Conservation (phyloP, 2,113 vertebrate species). For the Indicator maculatus region DNA sequence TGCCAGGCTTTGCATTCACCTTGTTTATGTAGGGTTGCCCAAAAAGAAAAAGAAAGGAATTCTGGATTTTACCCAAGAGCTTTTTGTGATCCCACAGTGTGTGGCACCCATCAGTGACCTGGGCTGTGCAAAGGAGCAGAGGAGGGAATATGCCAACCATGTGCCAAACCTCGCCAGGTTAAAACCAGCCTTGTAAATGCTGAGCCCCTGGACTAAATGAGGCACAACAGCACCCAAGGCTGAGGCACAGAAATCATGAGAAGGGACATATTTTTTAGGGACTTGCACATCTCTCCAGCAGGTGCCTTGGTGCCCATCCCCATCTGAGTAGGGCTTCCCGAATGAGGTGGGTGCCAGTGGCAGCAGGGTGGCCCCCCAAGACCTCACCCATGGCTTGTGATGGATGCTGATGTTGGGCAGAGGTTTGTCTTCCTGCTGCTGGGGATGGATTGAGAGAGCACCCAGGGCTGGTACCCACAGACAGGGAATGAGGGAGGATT, state of each 20-base stretch:
- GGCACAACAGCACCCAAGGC: fast-evolving
- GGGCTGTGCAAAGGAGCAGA: background rate
- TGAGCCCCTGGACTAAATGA: fast-evolving
- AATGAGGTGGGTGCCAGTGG: fast-evolving
- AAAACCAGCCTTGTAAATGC: background rate
- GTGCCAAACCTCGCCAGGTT: background rate
- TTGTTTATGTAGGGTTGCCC: background rate
- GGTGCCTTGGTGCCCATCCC: background rate
- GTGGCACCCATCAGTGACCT: background rate
- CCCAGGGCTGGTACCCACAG: background rate
- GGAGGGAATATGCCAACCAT: background rate
- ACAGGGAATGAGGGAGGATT: slow-evolving; percentile 53
- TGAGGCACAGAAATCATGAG: background rate
- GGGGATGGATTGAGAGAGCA: background rate
- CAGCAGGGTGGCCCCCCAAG: no score
- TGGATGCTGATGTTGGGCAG: fast-evolving
- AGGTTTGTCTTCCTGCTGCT: background rate
- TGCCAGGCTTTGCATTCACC: background rate
- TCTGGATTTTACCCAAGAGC: background rate
- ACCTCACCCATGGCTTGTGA: background rate
- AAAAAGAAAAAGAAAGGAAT: background rate
- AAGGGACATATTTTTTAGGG: background rate
- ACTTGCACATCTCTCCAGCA: fast-evolving
- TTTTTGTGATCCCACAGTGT: background rate
- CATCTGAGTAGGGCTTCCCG: background rate